A percentile compares a stretch with the other conserved stretches of the same genome.
Evolutionary conservation across 1,140 invertebrate species (phyloP).

Genomic region (Atta texana): DNA sequence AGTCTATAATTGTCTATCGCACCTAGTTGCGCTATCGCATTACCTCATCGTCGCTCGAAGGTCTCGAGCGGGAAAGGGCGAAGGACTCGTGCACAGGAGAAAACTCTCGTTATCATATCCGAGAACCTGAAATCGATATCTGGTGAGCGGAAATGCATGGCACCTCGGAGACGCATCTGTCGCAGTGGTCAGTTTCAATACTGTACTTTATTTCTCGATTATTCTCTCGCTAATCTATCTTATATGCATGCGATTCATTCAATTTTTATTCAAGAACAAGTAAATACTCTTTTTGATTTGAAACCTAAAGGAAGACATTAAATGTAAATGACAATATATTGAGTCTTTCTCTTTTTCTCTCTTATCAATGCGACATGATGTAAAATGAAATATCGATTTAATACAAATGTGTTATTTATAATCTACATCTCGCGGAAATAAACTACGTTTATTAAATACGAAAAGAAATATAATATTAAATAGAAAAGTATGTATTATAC

Average conservation of each 20-base stretch:
- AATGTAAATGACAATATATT: conserved; percentile 9
- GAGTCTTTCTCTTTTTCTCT: not conserved
- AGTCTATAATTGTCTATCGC: conserved; percentile 1
- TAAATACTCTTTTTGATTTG: not conserved
- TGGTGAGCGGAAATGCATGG: not conserved
- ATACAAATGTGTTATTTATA: not conserved
- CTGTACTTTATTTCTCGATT: conserved; percentile 1
- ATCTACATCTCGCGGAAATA: not conserved
- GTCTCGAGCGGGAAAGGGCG: not conserved
- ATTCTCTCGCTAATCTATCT: not conserved
- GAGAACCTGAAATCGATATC: conserved; percentile 33
- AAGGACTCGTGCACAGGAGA: conserved; percentile 19
- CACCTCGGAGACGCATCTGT: conserved; percentile 38
- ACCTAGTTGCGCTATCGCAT: not conserved
- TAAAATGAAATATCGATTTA: conserved; percentile 12
- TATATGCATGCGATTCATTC: not conserved
- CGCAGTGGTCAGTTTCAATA: conserved; percentile 38
- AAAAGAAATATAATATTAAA: not conserved
- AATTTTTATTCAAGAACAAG: not conserved
- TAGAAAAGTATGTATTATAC: not conserved
- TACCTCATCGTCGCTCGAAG: not conserved
- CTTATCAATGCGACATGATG: not conserved
- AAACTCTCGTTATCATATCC: conserved; percentile 10
- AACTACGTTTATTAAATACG: not conserved
- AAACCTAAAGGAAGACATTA: not conserved